These are phyloP conservation scores for Dasysyrphus tricinctus DNA, from an alignment of 2,888 invertebrate genomes.

Conservation along the genomic window DNA sequence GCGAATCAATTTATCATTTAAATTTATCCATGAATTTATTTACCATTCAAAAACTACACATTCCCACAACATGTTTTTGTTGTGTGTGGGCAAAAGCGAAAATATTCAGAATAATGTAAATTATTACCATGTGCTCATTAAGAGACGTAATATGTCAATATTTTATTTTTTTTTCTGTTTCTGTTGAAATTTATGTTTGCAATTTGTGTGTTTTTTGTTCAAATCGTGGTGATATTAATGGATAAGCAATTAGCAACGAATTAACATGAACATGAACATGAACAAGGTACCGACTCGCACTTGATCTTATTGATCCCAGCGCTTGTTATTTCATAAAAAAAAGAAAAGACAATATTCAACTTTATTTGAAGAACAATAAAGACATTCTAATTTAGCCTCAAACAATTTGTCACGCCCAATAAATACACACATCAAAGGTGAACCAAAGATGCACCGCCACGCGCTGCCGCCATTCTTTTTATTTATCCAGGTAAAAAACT, in stretches of 20 bases:
- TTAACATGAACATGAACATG: background rate
- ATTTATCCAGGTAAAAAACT: background rate
- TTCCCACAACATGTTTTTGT: background rate
- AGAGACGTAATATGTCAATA: background rate
- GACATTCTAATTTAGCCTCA: background rate
- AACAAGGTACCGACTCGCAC: background rate
- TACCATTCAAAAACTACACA: background rate
- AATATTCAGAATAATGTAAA: background rate
- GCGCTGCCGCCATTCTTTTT: background rate
- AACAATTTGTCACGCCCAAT: constrained; percentile 31
- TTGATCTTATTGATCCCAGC: background rate
- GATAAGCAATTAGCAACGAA: background rate
- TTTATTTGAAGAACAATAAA: constrained; percentile 15
- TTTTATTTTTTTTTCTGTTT: too few relatives aligned
- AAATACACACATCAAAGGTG: constrained; percentile 4
- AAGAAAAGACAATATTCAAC: background rate
- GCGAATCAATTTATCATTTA: constrained; percentile 13
- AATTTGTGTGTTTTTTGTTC: background rate
- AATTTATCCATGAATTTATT: background rate
- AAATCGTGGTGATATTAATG: background rate
- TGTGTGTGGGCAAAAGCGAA: background rate
- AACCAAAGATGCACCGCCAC: constrained; percentile 3
- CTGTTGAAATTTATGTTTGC: background rate
- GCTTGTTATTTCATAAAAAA: background rate
- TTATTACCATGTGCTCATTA: background rate